phyloP scores from a whole-genome alignment of 1,140 invertebrate species.

The Agrypnia vestita region DNA sequence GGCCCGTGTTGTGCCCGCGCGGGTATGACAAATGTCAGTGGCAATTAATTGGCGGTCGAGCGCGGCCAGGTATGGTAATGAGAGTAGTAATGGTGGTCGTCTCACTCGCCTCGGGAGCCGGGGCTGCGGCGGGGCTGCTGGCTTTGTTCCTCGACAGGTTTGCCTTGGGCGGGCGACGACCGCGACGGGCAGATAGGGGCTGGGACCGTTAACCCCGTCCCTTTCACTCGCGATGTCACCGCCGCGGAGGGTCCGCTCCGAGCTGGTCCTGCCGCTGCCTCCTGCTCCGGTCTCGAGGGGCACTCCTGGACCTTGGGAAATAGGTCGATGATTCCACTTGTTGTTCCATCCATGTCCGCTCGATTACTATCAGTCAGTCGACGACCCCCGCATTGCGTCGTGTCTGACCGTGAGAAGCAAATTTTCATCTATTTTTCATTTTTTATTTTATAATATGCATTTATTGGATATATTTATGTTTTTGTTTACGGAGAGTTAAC shows the following conservation, averaged over 20 bases:
- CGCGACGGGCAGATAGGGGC: conserved; percentile 26
- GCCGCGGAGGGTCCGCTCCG: too few relatives aligned
- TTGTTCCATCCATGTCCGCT: too few relatives aligned
- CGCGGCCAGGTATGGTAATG: conserved; percentile 10
- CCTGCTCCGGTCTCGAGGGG: not conserved
- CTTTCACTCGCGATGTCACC: conserved; percentile 11
- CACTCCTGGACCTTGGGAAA: not conserved
- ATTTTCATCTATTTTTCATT: too few relatives aligned
- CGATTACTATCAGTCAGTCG: too few relatives aligned
- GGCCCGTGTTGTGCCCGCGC: not conserved
- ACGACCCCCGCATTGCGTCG: too few relatives aligned
- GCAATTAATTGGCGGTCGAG: conserved; percentile 6
- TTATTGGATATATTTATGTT: too few relatives aligned
- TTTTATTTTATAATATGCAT: too few relatives aligned
- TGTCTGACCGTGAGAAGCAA: too few relatives aligned
- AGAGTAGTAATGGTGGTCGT: not conserved
- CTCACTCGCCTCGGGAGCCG: conserved; percentile 13
- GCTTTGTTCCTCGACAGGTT: conserved; percentile 48
- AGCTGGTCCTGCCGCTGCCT: too few relatives aligned
- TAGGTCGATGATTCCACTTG: too few relatives aligned
- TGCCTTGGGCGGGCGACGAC: conserved; percentile 49
- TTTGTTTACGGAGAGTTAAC: too few relatives aligned
- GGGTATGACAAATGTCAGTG: not conserved
- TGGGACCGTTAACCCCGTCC: conserved; percentile 29
- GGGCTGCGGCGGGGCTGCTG: not conserved